phyloP scores from a whole-genome alignment of 1,140 invertebrate genomes.

The Drosophila varians region DNA sequence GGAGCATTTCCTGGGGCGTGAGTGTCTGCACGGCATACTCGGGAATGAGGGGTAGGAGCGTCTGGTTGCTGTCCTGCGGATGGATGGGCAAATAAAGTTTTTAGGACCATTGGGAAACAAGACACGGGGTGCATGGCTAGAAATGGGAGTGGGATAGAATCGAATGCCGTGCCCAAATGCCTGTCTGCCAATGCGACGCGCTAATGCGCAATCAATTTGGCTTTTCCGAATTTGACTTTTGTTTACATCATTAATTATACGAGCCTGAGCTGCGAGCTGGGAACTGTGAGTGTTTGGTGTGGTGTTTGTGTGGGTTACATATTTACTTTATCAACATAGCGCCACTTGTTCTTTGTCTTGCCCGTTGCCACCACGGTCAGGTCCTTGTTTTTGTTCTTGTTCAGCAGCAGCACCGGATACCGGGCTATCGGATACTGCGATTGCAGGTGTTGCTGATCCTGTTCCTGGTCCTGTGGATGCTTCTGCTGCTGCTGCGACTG shows the following conservation, averaged over 20 bases:
- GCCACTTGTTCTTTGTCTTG: conserved; percentile 82
- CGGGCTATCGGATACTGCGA: conserved; percentile 68
- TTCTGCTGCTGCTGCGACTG: conserved; percentile 33
- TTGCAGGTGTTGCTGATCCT: conserved; percentile 24
- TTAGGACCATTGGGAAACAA: conserved; percentile 9
- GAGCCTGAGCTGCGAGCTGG: conserved; percentile 40
- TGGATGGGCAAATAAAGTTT: conserved; percentile 15
- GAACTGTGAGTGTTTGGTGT: conserved; percentile 38
- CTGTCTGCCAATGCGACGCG: conserved; percentile 18
- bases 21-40: conserved; percentile 78
- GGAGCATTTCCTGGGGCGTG: conserved; percentile 76
- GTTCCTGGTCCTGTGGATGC: conserved; percentile 17
- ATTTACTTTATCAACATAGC: conserved; percentile 83
- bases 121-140: neutral
- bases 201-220: conserved; percentile 35
- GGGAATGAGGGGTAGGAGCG: conserved; percentile 72
- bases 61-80: conserved; percentile 80
- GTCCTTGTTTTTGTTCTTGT: conserved; percentile 82
- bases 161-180: conserved; percentile 35
- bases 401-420: conserved; percentile 80
- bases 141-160: conserved; percentile 30
- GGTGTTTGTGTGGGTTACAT: conserved; percentile 51
- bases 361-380: conserved; percentile 80
- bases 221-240: conserved; percentile 41
- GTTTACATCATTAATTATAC: conserved; percentile 61